phyloP scores from a whole-genome alignment of 1,140 invertebrate species.

The Trichoplusia ni region DNA sequence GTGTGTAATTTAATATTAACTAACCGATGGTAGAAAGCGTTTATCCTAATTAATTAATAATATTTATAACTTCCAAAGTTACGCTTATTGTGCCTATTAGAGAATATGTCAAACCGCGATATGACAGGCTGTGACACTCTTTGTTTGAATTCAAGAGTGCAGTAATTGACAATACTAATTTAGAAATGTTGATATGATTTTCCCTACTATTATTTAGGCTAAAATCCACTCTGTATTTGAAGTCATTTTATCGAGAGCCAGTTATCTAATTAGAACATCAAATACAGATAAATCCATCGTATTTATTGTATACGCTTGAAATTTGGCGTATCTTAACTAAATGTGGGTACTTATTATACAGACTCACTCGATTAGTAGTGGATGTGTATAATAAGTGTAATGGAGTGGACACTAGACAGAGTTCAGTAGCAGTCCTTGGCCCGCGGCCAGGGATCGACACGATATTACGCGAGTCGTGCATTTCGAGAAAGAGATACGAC shows the following conservation, averaged over 20 bases:
- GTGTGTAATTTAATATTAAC: too few species aligned
- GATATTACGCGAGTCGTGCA: slow-evolving; percentile 35
- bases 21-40: too few species aligned
- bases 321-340: not conserved
- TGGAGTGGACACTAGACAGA: slow-evolving; percentile 34
- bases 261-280: not conserved
- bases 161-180: too few species aligned
- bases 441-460: slow-evolving; percentile 38
- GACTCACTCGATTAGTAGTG: too few species aligned
- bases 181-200: too few species aligned
- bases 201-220: too few species aligned
- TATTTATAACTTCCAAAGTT: too few species aligned
- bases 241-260: not conserved
- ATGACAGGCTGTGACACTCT: too few species aligned
- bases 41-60: too few species aligned
- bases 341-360: slow-evolving; percentile 21
- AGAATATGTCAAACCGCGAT: too few species aligned
- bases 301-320: not conserved
- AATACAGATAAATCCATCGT: not conserved
- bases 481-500: slow-evolving; percentile 38
- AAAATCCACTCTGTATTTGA: not conserved
- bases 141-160: too few species aligned
- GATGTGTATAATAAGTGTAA: slow-evolving; percentile 33
- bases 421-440: slow-evolving; percentile 41
- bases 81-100: too few species aligned